These are phyloP conservation scores for Rattus rattus DNA, from an alignment of 2,113 vertebrate species.

Conservation along the genomic window DNA sequence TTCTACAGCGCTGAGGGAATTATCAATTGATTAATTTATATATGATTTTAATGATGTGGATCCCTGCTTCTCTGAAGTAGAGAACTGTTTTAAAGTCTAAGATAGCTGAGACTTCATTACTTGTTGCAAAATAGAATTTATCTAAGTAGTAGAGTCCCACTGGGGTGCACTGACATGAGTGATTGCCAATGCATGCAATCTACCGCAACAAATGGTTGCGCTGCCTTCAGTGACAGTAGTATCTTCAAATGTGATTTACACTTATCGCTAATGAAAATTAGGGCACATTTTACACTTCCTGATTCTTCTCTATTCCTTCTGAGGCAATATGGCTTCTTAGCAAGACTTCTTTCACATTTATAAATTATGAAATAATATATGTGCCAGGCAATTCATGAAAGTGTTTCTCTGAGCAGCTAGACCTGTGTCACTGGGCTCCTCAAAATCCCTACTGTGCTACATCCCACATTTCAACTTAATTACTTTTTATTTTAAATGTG, in stretches of 20 bases:
- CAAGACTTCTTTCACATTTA: conserved; percentile 47
- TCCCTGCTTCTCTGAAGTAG: conserved; percentile 63
- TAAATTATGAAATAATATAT: conserved; percentile 47
- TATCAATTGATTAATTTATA: conserved; percentile 66
- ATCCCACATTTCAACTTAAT: conserved; percentile 21
- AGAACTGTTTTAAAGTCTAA: conserved; percentile 59
- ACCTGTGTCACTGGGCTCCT: neutral
- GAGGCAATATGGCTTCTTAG: conserved; percentile 16
- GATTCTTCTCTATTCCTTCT: conserved; percentile 58
- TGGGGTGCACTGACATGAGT: conserved; percentile 57
- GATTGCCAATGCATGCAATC: conserved; percentile 61
- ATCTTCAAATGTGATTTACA: conserved; percentile 67
- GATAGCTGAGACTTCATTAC: conserved; percentile 67
- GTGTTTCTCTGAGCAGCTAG: conserved; percentile 38
- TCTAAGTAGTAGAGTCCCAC: conserved; percentile 60
- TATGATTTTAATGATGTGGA: conserved; percentile 62
- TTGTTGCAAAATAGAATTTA: conserved; percentile 68
- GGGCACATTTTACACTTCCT: conserved; percentile 53
- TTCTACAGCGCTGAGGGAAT: conserved; percentile 27
- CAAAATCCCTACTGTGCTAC: conserved; percentile 20
- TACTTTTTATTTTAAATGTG: conserved; percentile 50
- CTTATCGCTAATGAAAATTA: conserved; percentile 69
- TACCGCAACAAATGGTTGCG: conserved; percentile 64
- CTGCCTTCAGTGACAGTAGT: conserved; percentile 23
- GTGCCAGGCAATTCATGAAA: neutral